Evolutionary conservation across 2,113 vertebrate genomes (phyloP).

Genomic region (Istiophorus platypterus): DNA sequence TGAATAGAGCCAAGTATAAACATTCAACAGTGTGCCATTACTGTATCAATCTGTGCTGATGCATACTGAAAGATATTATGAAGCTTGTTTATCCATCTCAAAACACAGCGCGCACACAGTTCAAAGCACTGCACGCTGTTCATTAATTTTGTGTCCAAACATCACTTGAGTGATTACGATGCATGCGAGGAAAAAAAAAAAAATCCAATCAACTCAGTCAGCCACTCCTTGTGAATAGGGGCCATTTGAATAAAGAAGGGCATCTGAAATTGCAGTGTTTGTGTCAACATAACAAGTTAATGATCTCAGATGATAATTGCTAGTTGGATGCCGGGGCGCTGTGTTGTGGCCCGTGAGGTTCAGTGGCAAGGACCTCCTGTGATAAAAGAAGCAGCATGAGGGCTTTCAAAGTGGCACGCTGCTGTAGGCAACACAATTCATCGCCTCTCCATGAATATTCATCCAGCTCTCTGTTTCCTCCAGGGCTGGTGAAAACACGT

Average conservation of each 20-base stretch:
- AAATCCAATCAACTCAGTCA: constrained; percentile 80
- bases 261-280: constrained; percentile 79
- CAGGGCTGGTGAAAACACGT: constrained; percentile 67
- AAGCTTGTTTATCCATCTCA: constrained; percentile 56
- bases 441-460: constrained; percentile 80
- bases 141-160: constrained; percentile 80
- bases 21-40: constrained; percentile 55
- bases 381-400: constrained; percentile 77
- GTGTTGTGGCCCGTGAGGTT: constrained; percentile 69
- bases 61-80: constrained; percentile 51
- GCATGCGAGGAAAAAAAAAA: constrained; percentile 59
- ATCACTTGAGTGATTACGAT: constrained; percentile 77
- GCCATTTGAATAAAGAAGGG: constrained; percentile 78
- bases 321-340: constrained; percentile 69
- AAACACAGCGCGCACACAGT: constrained; percentile 44
- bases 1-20: constrained; percentile 42
- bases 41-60: constrained; percentile 51
- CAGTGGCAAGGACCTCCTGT: constrained; percentile 70
- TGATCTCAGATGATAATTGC: constrained; percentile 82
- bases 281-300: constrained; percentile 82
- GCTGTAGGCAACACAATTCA: constrained; percentile 78
- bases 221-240: constrained; percentile 71
- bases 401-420: constrained; percentile 75
- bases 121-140: constrained; percentile 62
- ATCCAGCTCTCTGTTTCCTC: constrained; percentile 70